Conservation (phyloP, 53 echinoderm and acorn worm species). For the Apostichopus leukothele region DNA sequence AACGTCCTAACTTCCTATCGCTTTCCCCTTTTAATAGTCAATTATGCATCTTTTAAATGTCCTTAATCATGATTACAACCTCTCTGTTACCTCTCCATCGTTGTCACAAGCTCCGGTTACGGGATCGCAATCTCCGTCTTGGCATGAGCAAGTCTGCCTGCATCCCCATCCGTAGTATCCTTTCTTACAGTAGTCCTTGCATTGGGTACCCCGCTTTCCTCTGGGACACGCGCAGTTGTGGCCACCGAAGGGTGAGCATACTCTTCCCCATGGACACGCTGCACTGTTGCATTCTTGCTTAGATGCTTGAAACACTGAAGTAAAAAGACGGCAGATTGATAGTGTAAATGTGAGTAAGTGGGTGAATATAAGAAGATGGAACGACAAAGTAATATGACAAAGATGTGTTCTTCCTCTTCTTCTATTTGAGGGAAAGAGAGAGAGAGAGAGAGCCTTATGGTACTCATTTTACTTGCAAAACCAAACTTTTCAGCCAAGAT, state of each 20-base stretch:
- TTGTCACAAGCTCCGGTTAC: conserved; percentile 20
- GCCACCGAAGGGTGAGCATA: neutral
- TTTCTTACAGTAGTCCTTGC: conserved; percentile 9
- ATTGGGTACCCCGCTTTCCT: neutral
- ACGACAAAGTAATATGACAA: too few species aligned
- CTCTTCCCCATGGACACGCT: conserved; percentile 9
- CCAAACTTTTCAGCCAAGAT: too few species aligned
- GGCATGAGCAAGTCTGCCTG: neutral
- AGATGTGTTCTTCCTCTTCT: too few species aligned
- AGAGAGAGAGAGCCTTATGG: too few species aligned
- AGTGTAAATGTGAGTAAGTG: too few species aligned
- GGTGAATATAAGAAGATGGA: too few species aligned
- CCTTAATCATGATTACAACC: neutral
- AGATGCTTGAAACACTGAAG: neutral
- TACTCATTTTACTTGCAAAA: too few species aligned
- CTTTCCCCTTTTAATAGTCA: too few species aligned
- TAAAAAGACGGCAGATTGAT: neutral
- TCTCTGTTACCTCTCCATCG: conserved; percentile 9
- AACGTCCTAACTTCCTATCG: too few species aligned
- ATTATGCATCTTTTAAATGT: too few species aligned
- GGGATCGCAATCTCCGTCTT: neutral
- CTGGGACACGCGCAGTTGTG: conserved; percentile 19
- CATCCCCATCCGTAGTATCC: conserved; percentile 40
- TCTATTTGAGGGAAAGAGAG: too few species aligned
- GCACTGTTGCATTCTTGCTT: neutral